Percentiles rank a stretch among this genome's conserved stretches.
Evolutionary conservation across 2,888 invertebrate species (phyloP).

Genomic region (Caenorhabditis sulstoni): DNA sequence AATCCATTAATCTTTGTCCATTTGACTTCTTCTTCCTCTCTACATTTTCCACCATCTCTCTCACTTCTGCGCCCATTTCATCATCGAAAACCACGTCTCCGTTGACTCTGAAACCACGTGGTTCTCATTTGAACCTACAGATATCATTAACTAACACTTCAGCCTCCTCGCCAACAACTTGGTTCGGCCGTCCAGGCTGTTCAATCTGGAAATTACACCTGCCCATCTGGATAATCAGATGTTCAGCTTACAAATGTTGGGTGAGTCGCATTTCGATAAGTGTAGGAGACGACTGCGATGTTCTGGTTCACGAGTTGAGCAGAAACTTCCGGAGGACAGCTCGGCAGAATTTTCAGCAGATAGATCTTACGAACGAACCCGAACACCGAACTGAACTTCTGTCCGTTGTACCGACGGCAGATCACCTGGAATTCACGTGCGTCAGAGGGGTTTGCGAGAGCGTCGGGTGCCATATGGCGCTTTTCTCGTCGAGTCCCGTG

Average conservation of each 20-base stretch:
- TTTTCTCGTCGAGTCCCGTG: constrained; percentile 10
- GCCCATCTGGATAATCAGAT: not conserved
- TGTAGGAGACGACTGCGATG: constrained; percentile 60
- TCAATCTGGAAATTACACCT: constrained; percentile 28
- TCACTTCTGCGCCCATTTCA: constrained; percentile 26
- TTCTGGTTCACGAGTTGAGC: constrained; percentile 33
- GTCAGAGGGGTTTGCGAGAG: no score
- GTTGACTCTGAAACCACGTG: constrained; percentile 25
- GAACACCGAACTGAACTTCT: constrained; percentile 20
- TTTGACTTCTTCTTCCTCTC: constrained; percentile 56
- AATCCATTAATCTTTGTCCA: constrained; percentile 49
- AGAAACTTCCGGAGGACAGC: constrained; percentile 34
- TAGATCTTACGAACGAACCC: constrained; percentile 54
- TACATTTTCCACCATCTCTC: constrained; percentile 32
- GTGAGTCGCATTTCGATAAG: constrained; percentile 33
- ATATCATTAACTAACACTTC: constrained; percentile 40
- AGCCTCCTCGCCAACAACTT: constrained; percentile 42
- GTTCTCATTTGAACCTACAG: not conserved
- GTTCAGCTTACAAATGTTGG: constrained; percentile 34
- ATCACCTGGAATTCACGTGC: constrained; percentile 44
- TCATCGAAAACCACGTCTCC: constrained; percentile 36
- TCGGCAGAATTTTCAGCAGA: constrained; percentile 24
- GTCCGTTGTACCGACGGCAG: constrained; percentile 53
- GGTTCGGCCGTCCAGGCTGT: constrained; percentile 21
- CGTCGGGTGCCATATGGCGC: constrained; percentile 21